Percentiles rank a stretch among this genome's conserved stretches.
phyloP scores from a whole-genome alignment of 2,797 vertebrate genomes.

The Ataeniobius toweri region DNA sequence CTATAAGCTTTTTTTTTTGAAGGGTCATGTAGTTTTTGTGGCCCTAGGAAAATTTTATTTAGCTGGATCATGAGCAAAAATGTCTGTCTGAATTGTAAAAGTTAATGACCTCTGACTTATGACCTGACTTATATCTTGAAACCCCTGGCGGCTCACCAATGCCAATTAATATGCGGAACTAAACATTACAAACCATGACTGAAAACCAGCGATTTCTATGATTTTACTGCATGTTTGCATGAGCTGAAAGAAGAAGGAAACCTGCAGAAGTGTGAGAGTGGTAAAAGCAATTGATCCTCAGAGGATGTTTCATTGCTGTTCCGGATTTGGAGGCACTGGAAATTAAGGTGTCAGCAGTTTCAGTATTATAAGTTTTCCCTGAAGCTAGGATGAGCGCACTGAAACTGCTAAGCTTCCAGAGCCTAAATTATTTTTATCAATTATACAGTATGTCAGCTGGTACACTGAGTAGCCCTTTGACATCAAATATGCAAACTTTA shows the following conservation, averaged over 20 bases:
- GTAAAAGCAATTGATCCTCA: slow-evolving; percentile 49
- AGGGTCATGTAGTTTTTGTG: neutral
- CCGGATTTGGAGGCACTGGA: slow-evolving; percentile 45
- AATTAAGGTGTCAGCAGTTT: slow-evolving; percentile 68
- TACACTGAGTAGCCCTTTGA: slow-evolving; percentile 26
- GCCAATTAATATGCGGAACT: slow-evolving; percentile 3
- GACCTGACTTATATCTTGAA: neutral
- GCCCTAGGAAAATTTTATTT: neutral
- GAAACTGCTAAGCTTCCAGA: slow-evolving; percentile 54
- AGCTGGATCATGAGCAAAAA: neutral
- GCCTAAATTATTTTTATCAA: slow-evolving; percentile 73
- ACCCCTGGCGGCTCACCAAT: neutral
- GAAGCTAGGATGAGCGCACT: slow-evolving; percentile 53
- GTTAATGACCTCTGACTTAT: neutral
- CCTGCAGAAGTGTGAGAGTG: slow-evolving; percentile 36
- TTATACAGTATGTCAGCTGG: slow-evolving; percentile 62
- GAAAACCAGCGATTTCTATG: slow-evolving; percentile 23
- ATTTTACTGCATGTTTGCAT: slow-evolving; percentile 36
- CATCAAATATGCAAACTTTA: slow-evolving; percentile 36
- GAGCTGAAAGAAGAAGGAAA: slow-evolving; percentile 18
- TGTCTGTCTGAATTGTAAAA: too few relatives aligned
- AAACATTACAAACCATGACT: slow-evolving; percentile 6
- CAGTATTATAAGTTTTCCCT: slow-evolving; percentile 59
- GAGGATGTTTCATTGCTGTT: slow-evolving; percentile 52
- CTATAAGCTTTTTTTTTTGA: neutral